These are phyloP conservation scores for Psammodynastes pulverulentus DNA, from an alignment of 2,113 vertebrate species.

Conservation along the genomic window DNA sequence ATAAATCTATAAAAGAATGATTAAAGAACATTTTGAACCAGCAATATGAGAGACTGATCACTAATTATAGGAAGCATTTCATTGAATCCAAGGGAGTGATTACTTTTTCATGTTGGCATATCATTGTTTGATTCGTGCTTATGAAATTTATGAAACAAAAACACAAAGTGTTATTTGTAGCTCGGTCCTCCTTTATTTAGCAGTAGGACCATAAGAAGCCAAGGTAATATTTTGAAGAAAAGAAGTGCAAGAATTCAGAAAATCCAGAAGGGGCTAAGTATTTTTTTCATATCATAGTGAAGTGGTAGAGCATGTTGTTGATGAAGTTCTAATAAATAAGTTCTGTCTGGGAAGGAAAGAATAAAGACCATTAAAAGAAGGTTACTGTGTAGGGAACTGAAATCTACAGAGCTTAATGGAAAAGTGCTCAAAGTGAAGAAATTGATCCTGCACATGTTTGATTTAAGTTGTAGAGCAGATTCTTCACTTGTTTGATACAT, in stretches of 20 bases:
- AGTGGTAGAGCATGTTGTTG: neutral
- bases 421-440: neutral
- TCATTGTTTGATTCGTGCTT: neutral
- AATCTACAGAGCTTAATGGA: neutral
- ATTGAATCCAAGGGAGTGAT: neutral
- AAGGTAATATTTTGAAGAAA: neutral
- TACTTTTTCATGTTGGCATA: neutral
- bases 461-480: neutral
- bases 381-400: neutral
- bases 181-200: neutral
- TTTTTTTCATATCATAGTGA: neutral
- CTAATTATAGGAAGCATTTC: neutral
- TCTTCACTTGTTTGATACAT: constrained; percentile 18
- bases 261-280: neutral
- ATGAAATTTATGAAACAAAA: neutral
- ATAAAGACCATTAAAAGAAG: neutral
- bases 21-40: neutral
- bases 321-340: neutral
- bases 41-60: neutral
- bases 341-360: neutral
- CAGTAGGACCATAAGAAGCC: neutral
- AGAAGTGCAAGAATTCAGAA: neutral
- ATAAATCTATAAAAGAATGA: neutral
- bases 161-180: neutral
- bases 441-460: neutral